phyloP scores from a whole-genome alignment of 2,888 invertebrate genomes.

The Masnerella sp. region DNA sequence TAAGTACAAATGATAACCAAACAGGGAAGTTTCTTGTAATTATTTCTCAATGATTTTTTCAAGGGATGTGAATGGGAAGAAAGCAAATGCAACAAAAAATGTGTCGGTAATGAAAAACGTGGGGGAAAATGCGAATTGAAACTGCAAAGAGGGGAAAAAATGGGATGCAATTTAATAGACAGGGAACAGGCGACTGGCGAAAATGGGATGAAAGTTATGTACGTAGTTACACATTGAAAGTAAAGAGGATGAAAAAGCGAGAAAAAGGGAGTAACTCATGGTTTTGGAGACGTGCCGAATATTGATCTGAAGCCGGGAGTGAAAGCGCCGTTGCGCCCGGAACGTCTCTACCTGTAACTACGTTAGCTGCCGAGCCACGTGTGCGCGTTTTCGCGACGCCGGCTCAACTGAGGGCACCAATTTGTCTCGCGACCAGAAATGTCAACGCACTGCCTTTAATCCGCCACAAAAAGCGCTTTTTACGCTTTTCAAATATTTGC shows the following conservation, averaged over 20 bases:
- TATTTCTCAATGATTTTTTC: no score
- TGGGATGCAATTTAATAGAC: slow-evolving; percentile 24
- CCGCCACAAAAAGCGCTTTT: slow-evolving; percentile 16
- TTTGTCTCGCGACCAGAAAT: slow-evolving; percentile 28
- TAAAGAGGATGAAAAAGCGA: slow-evolving; percentile 21
- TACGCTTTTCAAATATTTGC: slow-evolving; percentile 8
- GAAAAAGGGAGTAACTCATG: slow-evolving; percentile 62
- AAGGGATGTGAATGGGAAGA: background rate
- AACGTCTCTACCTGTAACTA: slow-evolving; percentile 59
- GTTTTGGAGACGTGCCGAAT: slow-evolving; percentile 72
- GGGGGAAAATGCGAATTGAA: background rate
- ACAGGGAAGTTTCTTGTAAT: no score
- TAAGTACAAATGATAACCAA: no score
- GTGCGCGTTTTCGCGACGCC: slow-evolving; percentile 20
- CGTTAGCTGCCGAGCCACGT: slow-evolving; percentile 48
- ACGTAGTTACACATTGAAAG: slow-evolving; percentile 13
- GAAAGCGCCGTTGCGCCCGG: slow-evolving; percentile 62
- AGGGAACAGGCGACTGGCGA: slow-evolving; percentile 11
- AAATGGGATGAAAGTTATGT: slow-evolving; percentile 21
- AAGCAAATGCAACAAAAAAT: no score
- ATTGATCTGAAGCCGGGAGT: slow-evolving; percentile 69
- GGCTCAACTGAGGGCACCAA: slow-evolving; percentile 15
- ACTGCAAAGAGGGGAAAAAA: slow-evolving; percentile 23
- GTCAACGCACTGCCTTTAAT: slow-evolving; percentile 18
- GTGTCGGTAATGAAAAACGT: slow-evolving; percentile 1